phyloP scores from a whole-genome alignment of 2,113 vertebrate species.

The Xiphorhynchus elegans region DNA sequence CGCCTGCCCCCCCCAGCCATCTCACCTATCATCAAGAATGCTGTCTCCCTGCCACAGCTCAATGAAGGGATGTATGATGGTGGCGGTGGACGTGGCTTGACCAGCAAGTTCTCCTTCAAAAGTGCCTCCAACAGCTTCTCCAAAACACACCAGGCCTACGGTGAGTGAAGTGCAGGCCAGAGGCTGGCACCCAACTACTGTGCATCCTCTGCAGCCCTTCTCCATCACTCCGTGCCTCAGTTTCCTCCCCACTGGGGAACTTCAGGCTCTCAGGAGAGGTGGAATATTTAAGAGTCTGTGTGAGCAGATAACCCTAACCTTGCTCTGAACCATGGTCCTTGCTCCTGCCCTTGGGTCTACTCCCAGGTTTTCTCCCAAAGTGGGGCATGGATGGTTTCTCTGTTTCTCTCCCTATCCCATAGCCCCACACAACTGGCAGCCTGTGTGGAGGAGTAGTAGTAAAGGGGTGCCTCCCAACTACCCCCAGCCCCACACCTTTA shows the following conservation, averaged over 20 bases:
- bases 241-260: neutral
- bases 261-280: neutral
- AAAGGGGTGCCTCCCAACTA: neutral
- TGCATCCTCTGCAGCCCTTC: neutral
- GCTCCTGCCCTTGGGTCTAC: neutral
- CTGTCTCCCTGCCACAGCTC: constrained; percentile 91
- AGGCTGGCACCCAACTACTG: neutral
- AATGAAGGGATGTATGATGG: constrained; percentile 70
- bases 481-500: neutral
- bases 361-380: neutral
- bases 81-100: neutral
- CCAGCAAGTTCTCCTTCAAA: constrained; percentile 79
- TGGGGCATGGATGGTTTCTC: neutral
- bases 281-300: neutral
- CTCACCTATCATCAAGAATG: constrained; percentile 96
- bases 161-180: constrained; percentile 62
- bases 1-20: constrained; percentile 82
- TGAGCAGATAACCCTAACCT: neutral
- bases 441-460: neutral
- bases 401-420: neutral
- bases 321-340: neutral
- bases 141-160: constrained; percentile 80
- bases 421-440: neutral
- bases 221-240: neutral
- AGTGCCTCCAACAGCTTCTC: constrained; percentile 77